These are phyloP conservation scores for Ispidina picta DNA, from an alignment of 2,797 vertebrate species.

Conservation along the genomic window DNA sequence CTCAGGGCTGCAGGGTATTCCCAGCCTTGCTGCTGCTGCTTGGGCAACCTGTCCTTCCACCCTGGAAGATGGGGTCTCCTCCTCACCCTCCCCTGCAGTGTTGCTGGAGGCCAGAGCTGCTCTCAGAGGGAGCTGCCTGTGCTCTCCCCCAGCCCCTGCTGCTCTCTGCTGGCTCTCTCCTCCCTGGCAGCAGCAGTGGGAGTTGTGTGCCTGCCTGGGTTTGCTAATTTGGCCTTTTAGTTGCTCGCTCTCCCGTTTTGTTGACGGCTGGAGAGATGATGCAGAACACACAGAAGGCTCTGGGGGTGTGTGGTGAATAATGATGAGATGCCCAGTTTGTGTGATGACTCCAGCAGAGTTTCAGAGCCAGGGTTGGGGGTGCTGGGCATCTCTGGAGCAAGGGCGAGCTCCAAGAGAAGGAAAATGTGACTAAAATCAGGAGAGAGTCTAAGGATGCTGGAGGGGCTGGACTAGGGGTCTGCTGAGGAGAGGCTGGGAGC, in stretches of 20 bases:
- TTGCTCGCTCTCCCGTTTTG: background rate
- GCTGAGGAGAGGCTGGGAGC: too few species aligned
- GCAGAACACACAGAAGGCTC: background rate
- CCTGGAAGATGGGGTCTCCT: background rate
- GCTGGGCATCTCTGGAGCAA: background rate
- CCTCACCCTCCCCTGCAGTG: background rate
- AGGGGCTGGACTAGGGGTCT: too few species aligned
- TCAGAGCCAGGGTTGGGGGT: background rate
- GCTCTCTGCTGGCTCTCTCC: too few species aligned
- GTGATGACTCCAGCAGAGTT: background rate
- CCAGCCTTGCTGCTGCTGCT: background rate
- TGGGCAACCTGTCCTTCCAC: background rate
- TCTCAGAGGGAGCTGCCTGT: background rate
- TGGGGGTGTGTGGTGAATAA: background rate
- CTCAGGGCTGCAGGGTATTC: rapidly evolving
- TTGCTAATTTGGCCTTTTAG: too few species aligned
- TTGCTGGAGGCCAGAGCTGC: background rate
- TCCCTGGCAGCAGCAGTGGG: too few species aligned
- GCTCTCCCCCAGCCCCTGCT: background rate
- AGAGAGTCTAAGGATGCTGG: too few species aligned
- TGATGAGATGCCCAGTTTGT: background rate
- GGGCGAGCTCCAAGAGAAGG: background rate
- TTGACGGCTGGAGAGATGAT: background rate
- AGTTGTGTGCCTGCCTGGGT: too few species aligned
- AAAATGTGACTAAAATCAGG: background rate